Evolutionary conservation across 2,113 vertebrate species (phyloP).

Genomic region (Esox niger): DNA sequence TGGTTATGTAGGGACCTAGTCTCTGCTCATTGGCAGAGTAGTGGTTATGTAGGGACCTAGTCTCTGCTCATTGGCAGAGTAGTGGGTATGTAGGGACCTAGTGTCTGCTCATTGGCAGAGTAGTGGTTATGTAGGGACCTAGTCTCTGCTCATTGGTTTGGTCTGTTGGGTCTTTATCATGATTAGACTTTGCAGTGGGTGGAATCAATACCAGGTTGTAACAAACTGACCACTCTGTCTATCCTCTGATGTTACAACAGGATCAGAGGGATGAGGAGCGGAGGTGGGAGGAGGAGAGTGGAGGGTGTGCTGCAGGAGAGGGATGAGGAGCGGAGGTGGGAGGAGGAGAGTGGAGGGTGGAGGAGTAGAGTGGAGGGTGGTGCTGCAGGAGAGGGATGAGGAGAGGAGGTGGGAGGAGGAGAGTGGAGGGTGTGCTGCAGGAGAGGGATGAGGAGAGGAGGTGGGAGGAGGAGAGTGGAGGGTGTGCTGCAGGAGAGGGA

Average conservation of each 20-base stretch:
- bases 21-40: background rate
- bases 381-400: background rate
- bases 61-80: background rate
- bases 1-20: too few relatives aligned
- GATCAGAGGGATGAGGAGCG: constrained; percentile 5
- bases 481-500: background rate
- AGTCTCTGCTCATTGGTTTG: constrained; percentile 45
- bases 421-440: background rate
- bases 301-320: too few relatives aligned
- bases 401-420: background rate
- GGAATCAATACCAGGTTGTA: constrained; percentile 50
- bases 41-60: too few relatives aligned
- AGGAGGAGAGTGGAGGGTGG: background rate
- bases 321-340: background rate
- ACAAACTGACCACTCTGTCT: constrained; percentile 39
- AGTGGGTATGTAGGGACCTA: too few relatives aligned
- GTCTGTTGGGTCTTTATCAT: constrained; percentile 50
- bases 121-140: too few relatives aligned
- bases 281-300: background rate
- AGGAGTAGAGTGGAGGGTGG: background rate
- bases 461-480: background rate
- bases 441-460: background rate
- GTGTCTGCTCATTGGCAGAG: background rate
- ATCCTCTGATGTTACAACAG: constrained; percentile 44
- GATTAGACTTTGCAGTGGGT: constrained; percentile 56